Conservation (phyloP, 2,888 invertebrate species). For the Conus canariensis region DNA sequence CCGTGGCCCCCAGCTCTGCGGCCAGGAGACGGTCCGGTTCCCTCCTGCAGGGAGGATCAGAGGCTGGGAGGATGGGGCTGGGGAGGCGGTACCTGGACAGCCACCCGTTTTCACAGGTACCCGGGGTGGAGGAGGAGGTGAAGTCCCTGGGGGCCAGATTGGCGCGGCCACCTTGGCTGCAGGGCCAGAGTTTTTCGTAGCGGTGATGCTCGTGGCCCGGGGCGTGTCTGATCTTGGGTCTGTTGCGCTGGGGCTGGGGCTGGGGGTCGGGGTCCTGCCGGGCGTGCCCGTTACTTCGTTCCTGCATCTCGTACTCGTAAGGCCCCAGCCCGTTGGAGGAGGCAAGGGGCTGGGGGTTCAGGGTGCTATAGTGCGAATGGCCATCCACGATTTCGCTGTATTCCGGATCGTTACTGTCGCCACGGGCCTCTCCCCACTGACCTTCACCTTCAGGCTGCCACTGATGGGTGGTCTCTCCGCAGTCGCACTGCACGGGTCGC, state of each 20-base stretch:
- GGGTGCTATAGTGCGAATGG: constrained; percentile 22
- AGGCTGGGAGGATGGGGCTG: constrained; percentile 18
- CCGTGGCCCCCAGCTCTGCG: not conserved
- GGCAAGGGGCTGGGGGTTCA: not conserved
- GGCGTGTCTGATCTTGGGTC: not conserved
- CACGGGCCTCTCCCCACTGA: not conserved
- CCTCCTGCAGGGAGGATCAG: constrained; percentile 1
- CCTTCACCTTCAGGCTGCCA: constrained; percentile 19
- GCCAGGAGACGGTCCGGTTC: not conserved
- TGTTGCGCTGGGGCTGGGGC: not conserved
- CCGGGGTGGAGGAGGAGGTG: constrained; percentile 12
- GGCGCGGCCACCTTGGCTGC: not conserved
- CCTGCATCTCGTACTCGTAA: constrained; percentile 12
- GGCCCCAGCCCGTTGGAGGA: not conserved
- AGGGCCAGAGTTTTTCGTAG: constrained; percentile 23
- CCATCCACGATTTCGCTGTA: constrained; percentile 42
- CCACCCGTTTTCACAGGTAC: constrained; percentile 32
- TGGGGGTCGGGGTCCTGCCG: not conserved
- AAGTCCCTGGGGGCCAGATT: not conserved
- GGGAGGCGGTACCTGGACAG: constrained; percentile 38
- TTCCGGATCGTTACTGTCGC: constrained; percentile 18
- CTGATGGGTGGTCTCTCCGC: constrained; percentile 33
- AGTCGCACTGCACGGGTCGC: not conserved
- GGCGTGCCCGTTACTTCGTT: not conserved
- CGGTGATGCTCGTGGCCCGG: not conserved